Percentiles rank a stretch among this genome's conserved stretches.
Conservation (phyloP, 2,888 invertebrate species). For the Pollenia amentaria region DNA sequence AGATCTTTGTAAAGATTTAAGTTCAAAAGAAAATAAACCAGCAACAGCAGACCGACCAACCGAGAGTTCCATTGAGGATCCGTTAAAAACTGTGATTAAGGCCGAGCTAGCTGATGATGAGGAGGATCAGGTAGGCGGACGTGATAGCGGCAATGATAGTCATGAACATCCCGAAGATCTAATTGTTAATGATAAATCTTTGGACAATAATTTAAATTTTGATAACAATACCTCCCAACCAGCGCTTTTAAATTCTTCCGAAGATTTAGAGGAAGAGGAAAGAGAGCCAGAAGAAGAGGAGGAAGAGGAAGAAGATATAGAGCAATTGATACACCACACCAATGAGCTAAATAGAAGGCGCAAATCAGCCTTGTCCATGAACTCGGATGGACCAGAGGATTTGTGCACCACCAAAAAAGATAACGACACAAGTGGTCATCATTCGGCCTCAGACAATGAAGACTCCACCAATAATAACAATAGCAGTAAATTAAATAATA, state of each 20-base stretch:
- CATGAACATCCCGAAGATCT: conserved; percentile 72
- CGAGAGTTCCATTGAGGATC: conserved; percentile 63
- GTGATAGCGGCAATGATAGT: conserved; percentile 75
- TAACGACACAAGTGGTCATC: conserved; percentile 76
- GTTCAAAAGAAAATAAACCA: conserved; percentile 59
- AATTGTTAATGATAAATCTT: conserved; percentile 58
- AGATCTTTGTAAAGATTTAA: conserved; percentile 76
- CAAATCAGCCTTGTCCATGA: conserved; percentile 79
- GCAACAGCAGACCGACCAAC: conserved; percentile 52
- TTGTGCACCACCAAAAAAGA: conserved; percentile 83
- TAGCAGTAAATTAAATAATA: conserved; percentile 81
- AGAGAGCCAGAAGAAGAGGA: conserved; percentile 77
- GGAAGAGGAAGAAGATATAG: conserved; percentile 80
- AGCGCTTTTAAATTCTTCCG: conserved; percentile 23
- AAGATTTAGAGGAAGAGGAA: conserved; percentile 75
- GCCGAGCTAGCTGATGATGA: conserved; percentile 82
- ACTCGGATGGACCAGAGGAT: conserved; percentile 84
- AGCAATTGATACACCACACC: conserved; percentile 81
- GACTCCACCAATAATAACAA: conserved; percentile 80
- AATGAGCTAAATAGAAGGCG: conserved; percentile 80
- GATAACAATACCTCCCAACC: conserved; percentile 83
- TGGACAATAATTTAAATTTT: conserved; percentile 80
- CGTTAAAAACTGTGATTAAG: conserved; percentile 82
- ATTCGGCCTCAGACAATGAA: conserved; percentile 76
- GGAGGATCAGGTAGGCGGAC: conserved; percentile 60